A percentile compares a stretch with the other conserved stretches of the same genome.
Conservation (phyloP, 2,888 invertebrate species). For the Pharmacophagus antenor region DNA sequence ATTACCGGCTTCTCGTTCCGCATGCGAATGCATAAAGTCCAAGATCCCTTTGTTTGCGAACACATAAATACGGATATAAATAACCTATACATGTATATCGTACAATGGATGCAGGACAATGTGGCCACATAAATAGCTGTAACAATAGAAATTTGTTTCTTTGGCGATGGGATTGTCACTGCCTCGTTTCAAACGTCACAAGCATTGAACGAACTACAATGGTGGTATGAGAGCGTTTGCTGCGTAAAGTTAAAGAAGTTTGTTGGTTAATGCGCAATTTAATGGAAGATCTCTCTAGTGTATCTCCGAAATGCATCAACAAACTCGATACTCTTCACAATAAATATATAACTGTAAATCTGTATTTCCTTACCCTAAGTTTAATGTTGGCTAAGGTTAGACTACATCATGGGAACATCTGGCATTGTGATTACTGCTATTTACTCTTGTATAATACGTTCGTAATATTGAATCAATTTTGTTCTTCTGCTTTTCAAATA, state of each 20-base stretch:
- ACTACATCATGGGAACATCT: no score
- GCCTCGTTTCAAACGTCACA: slow-evolving; percentile 15
- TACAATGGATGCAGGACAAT: slow-evolving; percentile 18
- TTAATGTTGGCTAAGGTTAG: no score
- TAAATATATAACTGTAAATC: no score
- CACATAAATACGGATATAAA: slow-evolving; percentile 9
- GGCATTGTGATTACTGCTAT: no score
- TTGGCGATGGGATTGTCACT: slow-evolving; percentile 1
- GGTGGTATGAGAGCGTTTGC: slow-evolving; percentile 1
- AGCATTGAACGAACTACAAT: slow-evolving; percentile 4
- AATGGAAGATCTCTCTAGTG: no score
- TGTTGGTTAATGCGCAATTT: no score
- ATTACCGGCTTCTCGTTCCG: neutral
- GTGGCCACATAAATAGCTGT: slow-evolving; percentile 9
- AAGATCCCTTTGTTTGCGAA: slow-evolving; percentile 18
- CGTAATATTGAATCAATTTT: no score
- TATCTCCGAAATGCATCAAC: no score
- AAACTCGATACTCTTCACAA: no score
- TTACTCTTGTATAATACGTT: no score
- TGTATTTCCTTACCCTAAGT: no score
- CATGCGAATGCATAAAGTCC: slow-evolving; percentile 13
- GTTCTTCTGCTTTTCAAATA: no score
- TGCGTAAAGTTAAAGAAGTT: neutral
- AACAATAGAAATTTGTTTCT: slow-evolving; percentile 21
- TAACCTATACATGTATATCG: slow-evolving; percentile 3